phyloP scores from a whole-genome alignment of 2,797 vertebrate genomes.

The Alcedo quadribrachys region DNA sequence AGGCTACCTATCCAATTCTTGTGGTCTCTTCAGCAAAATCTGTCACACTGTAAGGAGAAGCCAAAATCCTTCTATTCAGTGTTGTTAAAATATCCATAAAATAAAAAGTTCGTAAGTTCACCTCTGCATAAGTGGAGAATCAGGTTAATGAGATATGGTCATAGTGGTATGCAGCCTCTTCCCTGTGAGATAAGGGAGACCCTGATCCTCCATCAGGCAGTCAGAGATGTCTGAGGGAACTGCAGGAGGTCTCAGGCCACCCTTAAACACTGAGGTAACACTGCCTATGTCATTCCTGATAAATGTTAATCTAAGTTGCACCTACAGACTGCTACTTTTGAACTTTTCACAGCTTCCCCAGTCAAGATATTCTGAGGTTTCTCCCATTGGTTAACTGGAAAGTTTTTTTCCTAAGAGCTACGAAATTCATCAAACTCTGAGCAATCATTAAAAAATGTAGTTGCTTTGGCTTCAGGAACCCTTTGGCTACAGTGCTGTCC shows the following conservation, averaged over 20 bases:
- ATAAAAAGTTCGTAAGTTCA: background rate
- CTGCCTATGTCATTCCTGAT: background rate
- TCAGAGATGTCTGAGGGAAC: background rate
- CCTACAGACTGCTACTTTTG: background rate
- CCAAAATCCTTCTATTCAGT: background rate
- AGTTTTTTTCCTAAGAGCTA: background rate
- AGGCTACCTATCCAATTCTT: background rate
- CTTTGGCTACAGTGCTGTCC: background rate
- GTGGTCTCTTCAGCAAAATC: background rate
- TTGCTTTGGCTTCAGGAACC: background rate
- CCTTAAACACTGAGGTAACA: background rate
- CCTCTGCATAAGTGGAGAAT: background rate
- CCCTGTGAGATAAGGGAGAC: background rate
- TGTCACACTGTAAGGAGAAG: background rate
- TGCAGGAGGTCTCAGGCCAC: background rate
- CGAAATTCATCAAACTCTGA: background rate
- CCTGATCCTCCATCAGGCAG: background rate
- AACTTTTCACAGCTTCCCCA: background rate
- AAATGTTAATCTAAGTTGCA: background rate
- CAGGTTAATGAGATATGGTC: background rate
- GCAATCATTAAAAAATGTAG: background rate
- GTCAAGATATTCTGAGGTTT: background rate
- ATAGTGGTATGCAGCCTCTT: background rate
- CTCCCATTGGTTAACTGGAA: fast-evolving
- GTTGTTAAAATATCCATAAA: background rate